phyloP scores from a whole-genome alignment of 1,140 invertebrate genomes.

The Macrotrachela quadricornifera region DNA sequence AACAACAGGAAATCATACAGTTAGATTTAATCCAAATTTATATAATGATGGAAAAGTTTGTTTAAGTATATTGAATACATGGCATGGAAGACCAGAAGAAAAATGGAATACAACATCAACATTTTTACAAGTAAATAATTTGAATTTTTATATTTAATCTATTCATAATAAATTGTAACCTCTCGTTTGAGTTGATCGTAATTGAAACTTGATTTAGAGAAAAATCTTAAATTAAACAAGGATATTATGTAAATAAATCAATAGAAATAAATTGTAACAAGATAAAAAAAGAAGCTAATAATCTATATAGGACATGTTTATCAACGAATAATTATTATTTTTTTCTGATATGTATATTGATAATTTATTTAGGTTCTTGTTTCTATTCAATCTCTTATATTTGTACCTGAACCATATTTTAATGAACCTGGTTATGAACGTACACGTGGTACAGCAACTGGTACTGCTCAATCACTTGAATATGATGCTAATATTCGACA shows the following conservation, averaged over 20 bases:
- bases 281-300: too few species aligned
- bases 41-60: constrained; percentile 93
- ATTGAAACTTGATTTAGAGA: too few species aligned
- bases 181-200: too few species aligned
- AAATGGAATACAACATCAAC: constrained; percentile 95
- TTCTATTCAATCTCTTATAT: constrained; percentile 79
- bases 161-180: too few species aligned
- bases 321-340: too few species aligned
- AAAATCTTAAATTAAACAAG: too few species aligned
- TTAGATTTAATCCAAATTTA: constrained; percentile 87
- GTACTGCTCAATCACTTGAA: constrained; percentile 57
- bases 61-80: constrained; percentile 79
- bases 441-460: constrained; percentile 61
- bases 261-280: too few species aligned
- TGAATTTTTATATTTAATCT: constrained; percentile 2
- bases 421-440: constrained; percentile 92
- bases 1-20: constrained; percentile 72
- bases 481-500: constrained; percentile 89
- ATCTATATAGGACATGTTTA: too few species aligned
- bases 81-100: constrained; percentile 92
- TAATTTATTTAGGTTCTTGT: constrained; percentile 50
- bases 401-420: constrained; percentile 87
- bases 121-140: constrained; percentile 53
- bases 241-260: too few species aligned
- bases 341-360: too few species aligned